Evolutionary conservation across 2,888 invertebrate species (phyloP), one percentile per base, ranked within the genome.

Genomic region (Hecatera dysodea): DNA sequence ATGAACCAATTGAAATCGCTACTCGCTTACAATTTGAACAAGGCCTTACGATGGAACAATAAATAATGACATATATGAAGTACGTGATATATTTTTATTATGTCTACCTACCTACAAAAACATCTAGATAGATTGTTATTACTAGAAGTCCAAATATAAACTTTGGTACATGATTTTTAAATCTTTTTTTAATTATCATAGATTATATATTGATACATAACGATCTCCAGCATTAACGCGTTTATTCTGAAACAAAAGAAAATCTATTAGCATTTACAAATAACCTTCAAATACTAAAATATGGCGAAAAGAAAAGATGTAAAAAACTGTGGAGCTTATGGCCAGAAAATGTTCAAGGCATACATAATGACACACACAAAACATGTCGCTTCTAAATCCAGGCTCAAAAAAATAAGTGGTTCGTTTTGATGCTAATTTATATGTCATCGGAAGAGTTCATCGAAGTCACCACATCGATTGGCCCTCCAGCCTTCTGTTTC

Each of bases 141-240:
- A 84, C 83, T 87, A 86, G 69, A 81, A 87, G 84, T 90, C 90
- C 91, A 90, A 88, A 87, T 86, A 84, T 80, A 76, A 88, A 88
- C 90, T 91, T 91, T 91, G 91, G 91, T 90, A 90, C 87, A 88
- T 86, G 80, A 76, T 71, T 72, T 78, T 75, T 80, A 69, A 50
- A 67, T 57, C 15, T 72, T 78, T 80, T 78, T 78, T 80, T 81
- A 80, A 77, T 84, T 55, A 60, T 82, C 79, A 80, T 88, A 84
- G 75, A 67, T 75, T 81, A 80, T 81, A 80, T 81, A 83, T 81
- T 77, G 83, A 82, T 86, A 81, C n/a, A 74, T 81, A 80, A 83
- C 76, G 66, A 55, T 83, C 67, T 79, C 78, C 87, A 77, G 83
- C 85, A 75, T 79, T 79, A 46, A 71, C 66, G 67, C 66, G 77